A percentile compares a stretch with the other conserved stretches of the same genome.
Conservation (phyloP, 35 echinoderm and acorn worm genomes). For the Lytechinus variegatus region DNA sequence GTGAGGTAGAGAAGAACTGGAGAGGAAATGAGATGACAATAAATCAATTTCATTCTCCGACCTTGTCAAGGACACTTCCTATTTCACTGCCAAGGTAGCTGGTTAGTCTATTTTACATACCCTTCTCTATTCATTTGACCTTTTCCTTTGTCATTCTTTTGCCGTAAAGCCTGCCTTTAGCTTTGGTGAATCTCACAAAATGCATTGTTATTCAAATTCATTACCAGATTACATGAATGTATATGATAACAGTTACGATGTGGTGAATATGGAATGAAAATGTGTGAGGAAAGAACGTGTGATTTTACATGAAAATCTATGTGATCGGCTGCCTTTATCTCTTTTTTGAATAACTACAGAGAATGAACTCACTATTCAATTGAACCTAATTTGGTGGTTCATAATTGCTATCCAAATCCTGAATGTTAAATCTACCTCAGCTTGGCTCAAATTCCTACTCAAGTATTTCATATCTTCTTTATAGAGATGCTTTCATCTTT, state of each 20-base stretch:
- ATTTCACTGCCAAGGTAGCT: constrained; percentile 16
- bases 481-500: neutral
- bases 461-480: neutral
- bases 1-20: neutral
- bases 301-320: too few relatives aligned
- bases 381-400: too few relatives aligned
- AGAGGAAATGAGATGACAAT: constrained; percentile 41
- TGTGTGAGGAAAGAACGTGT: too few relatives aligned
- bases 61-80: constrained; percentile 19
- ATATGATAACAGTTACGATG: too few relatives aligned
- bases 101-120: neutral
- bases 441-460: too few relatives aligned
- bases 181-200: too few relatives aligned
- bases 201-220: too few relatives aligned
- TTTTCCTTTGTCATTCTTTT: neutral
- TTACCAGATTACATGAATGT: too few relatives aligned
- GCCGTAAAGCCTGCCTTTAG: too few relatives aligned
- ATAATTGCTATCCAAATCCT: too few relatives aligned
- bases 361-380: neutral
- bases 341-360: neutral
- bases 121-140: neutral
- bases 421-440: too few relatives aligned
- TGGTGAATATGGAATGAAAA: too few relatives aligned
- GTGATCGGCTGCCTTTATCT: neutral
- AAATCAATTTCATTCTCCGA: constrained; percentile 26